Conservation (phyloP, 2,888 invertebrate genomes). For the Spicauda simplicius region DNA sequence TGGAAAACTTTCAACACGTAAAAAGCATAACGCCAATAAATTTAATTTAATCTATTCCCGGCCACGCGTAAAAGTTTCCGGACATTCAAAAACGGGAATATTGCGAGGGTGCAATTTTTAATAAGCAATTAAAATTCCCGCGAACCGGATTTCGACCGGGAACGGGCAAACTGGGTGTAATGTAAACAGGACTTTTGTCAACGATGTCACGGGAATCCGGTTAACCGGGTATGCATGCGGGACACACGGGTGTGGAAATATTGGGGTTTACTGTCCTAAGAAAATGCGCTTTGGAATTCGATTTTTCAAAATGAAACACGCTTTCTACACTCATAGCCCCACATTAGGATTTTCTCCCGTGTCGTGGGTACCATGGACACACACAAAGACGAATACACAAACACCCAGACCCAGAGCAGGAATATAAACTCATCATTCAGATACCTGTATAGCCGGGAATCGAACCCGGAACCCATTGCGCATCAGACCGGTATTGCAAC, state of each 20-base stretch:
- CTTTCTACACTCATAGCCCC: not conserved
- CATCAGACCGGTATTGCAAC: too few species aligned
- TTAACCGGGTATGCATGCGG: slow-evolving; percentile 12
- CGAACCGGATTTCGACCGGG: slow-evolving; percentile 33
- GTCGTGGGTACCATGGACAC: too few species aligned
- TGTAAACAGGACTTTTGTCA: slow-evolving; percentile 48
- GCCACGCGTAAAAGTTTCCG: slow-evolving; percentile 26
- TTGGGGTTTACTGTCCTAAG: too few species aligned
- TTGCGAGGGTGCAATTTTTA: slow-evolving; percentile 29
- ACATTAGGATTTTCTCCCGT: too few species aligned
- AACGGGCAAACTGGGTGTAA: slow-evolving; percentile 37
- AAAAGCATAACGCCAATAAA: slow-evolving; percentile 21
- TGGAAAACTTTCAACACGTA: slow-evolving; percentile 3
- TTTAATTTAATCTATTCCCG: slow-evolving; percentile 21
- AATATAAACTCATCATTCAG: too few species aligned
- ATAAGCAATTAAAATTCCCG: slow-evolving; percentile 45
- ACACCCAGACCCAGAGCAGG: too few species aligned
- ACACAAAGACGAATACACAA: too few species aligned
- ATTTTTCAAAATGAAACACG: too few species aligned
- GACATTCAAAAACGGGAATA: slow-evolving; percentile 22
- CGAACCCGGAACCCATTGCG: too few species aligned
- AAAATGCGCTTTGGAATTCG: not conserved
- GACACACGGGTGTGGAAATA: slow-evolving; percentile 9
- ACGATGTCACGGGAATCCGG: slow-evolving; percentile 38
- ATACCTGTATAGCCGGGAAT: too few species aligned